phyloP scores from a whole-genome alignment of 2,113 vertebrate genomes.

The Megaleporinus macrocephalus region DNA sequence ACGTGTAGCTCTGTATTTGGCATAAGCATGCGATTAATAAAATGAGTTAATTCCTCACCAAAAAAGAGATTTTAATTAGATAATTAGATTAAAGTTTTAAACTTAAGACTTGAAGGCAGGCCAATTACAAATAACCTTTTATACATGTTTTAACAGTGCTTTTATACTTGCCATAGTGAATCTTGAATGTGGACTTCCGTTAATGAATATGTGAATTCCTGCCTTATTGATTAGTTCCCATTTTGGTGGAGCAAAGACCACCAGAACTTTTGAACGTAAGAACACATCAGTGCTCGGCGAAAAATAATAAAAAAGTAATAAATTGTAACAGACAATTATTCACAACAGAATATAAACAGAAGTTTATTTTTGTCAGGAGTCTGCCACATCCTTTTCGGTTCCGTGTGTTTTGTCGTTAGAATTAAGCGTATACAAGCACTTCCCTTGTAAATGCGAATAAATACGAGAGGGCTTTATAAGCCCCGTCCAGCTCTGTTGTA shows the following conservation, averaged over 20 bases:
- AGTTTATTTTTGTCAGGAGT: no score
- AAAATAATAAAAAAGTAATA: neutral
- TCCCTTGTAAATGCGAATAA: no score
- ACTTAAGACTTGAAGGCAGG: no score
- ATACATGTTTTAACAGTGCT: neutral
- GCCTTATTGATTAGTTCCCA: neutral
- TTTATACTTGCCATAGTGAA: neutral
- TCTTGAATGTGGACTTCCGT: neutral
- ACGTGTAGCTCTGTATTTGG: no score
- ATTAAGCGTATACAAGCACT: no score
- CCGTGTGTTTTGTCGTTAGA: no score
- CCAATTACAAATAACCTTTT: no score
- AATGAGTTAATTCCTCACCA: no score
- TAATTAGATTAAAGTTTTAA: no score
- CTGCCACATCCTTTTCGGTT: no score
- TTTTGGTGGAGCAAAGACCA: neutral
- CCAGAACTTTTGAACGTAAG: neutral
- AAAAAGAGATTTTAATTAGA: no score
- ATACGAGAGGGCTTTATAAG: constrained; percentile 36
- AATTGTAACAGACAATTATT: neutral
- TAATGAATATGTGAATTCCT: neutral
- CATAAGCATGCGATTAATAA: no score
- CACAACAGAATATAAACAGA: neutral
- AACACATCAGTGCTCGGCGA: neutral
- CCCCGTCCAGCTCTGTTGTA: constrained; percentile 58